A percentile compares a stretch with the other conserved stretches of the same genome.
These are phyloP conservation scores for Papilio dardanus DNA, from an alignment of 1,140 invertebrate genomes.

Conservation along the genomic window DNA sequence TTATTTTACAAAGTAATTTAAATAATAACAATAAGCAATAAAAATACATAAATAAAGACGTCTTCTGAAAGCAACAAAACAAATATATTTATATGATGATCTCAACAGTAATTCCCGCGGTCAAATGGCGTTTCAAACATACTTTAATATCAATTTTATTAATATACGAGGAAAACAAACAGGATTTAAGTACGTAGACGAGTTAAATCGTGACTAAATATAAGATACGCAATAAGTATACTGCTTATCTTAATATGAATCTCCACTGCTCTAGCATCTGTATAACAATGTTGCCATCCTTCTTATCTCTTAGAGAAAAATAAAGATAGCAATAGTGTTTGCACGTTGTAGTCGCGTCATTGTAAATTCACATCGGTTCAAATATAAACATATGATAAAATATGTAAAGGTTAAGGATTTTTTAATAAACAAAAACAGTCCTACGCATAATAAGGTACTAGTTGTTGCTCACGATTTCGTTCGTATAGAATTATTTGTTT, in stretches of 20 bases:
- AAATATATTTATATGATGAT: not conserved
- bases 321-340: not conserved
- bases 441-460: too few species aligned
- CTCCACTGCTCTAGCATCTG: not conserved
- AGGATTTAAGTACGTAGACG: not conserved
- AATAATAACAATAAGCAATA: not conserved
- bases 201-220: slow-evolving; percentile 3
- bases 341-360: too few species aligned
- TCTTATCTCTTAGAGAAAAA: not conserved
- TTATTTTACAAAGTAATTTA: not conserved
- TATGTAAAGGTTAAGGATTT: too few species aligned
- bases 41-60: not conserved
- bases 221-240: not conserved
- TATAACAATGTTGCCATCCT: not conserved
- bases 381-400: too few species aligned
- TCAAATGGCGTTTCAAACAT: not conserved
- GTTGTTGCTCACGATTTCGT: too few species aligned
- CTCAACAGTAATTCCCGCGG: not conserved
- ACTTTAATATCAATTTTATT: not conserved
- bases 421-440: too few species aligned
- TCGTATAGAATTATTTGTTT: too few species aligned
- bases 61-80: slow-evolving; percentile 7
- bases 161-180: slow-evolving; percentile 6
- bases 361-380: too few species aligned
- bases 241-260: not conserved